Evolutionary conservation across 1,140 invertebrate genomes (phyloP).

Genomic region (Cataglyphis hispanica): DNA sequence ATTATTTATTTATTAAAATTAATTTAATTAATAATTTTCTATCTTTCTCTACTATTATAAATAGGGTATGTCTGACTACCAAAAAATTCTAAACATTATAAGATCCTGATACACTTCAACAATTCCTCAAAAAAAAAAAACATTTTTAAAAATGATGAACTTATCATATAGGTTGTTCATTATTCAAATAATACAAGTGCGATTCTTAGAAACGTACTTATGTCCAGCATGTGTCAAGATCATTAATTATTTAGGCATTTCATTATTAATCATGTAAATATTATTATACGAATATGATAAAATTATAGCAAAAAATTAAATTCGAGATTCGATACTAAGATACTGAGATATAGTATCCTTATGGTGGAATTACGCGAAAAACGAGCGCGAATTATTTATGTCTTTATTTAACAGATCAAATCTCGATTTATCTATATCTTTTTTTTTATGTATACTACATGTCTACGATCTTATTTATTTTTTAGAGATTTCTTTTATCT

Average conservation of each 20-base stretch:
- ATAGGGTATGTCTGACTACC: not conserved
- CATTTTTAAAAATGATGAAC: not conserved
- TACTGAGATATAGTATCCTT: too few relatives aligned
- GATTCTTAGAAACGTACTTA: not conserved
- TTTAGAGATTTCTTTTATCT: too few relatives aligned
- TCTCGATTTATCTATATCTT: too few relatives aligned
- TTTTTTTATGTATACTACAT: too few relatives aligned
- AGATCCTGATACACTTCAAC: not conserved
- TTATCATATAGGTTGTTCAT: not conserved
- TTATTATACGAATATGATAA: not conserved
- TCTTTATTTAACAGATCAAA: too few relatives aligned
- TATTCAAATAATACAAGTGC: not conserved
- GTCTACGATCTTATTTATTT: too few relatives aligned
- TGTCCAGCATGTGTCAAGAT: slow-evolving; percentile 6
- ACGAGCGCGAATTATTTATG: too few relatives aligned
- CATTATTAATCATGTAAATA: not conserved
- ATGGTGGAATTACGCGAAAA: too few relatives aligned
- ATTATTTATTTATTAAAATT: too few relatives aligned
- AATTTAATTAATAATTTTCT: not conserved
- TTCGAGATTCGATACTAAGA: too few relatives aligned
- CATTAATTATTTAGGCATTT: not conserved
- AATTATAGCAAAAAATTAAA: not conserved
- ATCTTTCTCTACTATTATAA: not conserved
- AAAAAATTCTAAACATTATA: not conserved
- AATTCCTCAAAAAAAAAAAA: not conserved